Conservation (phyloP, 1,140 invertebrate genomes). For the Paracyclopina nana region DNA sequence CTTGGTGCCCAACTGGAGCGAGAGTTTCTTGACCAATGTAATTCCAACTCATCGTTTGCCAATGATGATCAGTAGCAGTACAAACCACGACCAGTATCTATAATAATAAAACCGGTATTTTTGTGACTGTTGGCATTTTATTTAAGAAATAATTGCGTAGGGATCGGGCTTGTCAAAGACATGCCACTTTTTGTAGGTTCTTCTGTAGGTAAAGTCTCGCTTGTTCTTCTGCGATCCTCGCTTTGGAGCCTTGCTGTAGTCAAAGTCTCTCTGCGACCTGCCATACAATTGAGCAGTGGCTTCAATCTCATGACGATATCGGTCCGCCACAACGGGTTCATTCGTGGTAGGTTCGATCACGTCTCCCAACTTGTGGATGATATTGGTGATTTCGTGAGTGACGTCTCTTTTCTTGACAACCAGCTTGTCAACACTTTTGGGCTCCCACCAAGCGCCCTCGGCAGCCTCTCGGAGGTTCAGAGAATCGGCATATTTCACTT, state of each 20-base stretch:
- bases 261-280: background rate
- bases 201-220: background rate
- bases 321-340: background rate
- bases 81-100: background rate
- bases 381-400: background rate
- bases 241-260: background rate
- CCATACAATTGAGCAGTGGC: background rate
- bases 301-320: background rate
- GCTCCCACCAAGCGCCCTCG: no score
- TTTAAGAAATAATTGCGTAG: background rate
- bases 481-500: background rate
- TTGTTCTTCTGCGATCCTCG: background rate
- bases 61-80: no score
- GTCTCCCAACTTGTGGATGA: background rate
- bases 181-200: background rate
- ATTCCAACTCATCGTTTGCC: no score
- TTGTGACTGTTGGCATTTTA: no score
- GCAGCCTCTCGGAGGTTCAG: no score
- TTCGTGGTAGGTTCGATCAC: background rate
- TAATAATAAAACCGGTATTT: background rate
- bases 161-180: background rate
- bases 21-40: conserved; percentile 1
- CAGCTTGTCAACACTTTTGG: no score
- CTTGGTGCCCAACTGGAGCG: conserved; percentile 12
- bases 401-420: no score